Evolutionary conservation across 2,113 vertebrate genomes (phyloP).

Genomic region (Lucifuga dentata): DNA sequence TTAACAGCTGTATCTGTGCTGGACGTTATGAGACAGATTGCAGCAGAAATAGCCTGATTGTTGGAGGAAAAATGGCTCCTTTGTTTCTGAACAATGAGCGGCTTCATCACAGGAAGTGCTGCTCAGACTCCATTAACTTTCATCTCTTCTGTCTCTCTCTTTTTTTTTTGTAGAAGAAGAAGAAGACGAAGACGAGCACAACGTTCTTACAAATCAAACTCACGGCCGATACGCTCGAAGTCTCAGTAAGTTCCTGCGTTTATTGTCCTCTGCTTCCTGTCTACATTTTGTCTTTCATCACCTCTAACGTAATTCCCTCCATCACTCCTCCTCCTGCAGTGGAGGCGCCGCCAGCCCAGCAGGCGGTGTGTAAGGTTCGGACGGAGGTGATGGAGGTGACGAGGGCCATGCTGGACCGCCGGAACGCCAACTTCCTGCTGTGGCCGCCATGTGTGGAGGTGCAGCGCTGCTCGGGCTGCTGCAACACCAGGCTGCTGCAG

Average conservation of each 20-base stretch:
- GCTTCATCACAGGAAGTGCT: too few relatives aligned
- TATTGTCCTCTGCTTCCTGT: slow-evolving; percentile 17
- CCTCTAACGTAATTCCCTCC: not conserved
- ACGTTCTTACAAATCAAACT: slow-evolving; percentile 43
- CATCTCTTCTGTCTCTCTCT: not conserved
- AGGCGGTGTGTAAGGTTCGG: slow-evolving; percentile 91
- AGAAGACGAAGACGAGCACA: slow-evolving; percentile 66
- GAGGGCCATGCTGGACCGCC: slow-evolving; percentile 90
- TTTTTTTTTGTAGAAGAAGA: slow-evolving; percentile 32
- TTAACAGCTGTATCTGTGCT: slow-evolving; percentile 64
- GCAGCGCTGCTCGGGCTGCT: slow-evolving; percentile 96
- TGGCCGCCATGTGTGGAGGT: slow-evolving; percentile 96
- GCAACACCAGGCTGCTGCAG: slow-evolving; percentile 86
- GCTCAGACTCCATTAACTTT: too few relatives aligned
- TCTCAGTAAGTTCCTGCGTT: slow-evolving; percentile 60
- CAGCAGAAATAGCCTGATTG: slow-evolving; percentile 78
- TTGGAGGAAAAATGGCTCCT: slow-evolving; percentile 70
- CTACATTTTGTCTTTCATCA: not conserved
- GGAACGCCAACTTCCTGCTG: slow-evolving; percentile 92
- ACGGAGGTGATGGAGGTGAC: slow-evolving; percentile 92
- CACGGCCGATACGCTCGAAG: slow-evolving; percentile 66
- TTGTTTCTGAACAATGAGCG: slow-evolving; percentile 74
- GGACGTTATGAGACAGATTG: slow-evolving; percentile 58
- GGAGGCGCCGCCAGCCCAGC: slow-evolving; percentile 85
- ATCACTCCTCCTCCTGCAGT: slow-evolving; percentile 56